A percentile compares a stretch with the other conserved stretches of the same genome.
phyloP scores from a whole-genome alignment of 2,113 vertebrate species.

The Labeo catla region DNA sequence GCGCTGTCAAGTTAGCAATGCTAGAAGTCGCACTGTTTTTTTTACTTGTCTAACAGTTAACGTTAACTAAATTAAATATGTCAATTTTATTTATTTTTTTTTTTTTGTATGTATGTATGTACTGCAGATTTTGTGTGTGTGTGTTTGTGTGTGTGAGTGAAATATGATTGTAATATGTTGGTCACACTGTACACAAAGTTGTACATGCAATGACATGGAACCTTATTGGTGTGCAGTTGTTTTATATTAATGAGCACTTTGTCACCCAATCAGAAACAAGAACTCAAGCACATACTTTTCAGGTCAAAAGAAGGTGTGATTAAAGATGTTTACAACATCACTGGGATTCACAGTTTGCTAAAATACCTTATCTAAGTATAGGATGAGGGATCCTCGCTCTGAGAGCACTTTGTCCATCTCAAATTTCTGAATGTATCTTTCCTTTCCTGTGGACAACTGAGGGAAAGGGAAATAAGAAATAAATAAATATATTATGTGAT shows the following conservation, averaged over 20 bases:
- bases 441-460: slow-evolving; percentile 68
- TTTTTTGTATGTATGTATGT: no score
- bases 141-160: no score
- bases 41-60: no score
- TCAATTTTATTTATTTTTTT: no score
- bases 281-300: not conserved
- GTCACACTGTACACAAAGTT: not conserved
- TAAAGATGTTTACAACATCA: not conserved
- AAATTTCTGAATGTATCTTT: slow-evolving; percentile 78
- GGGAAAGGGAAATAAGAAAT: not conserved
- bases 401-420: slow-evolving; percentile 68
- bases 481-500: not conserved
- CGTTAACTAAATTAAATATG: no score
- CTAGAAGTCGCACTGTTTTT: no score
- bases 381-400: slow-evolving; percentile 73
- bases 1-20: no score
- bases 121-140: no score
- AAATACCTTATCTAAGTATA: slow-evolving; percentile 80
- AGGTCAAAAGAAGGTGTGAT: not conserved
- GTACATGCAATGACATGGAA: no score
- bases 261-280: not conserved
- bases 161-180: not conserved
- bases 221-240: no score
- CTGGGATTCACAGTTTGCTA: not conserved
- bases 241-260: not conserved